Base-by-base conservation (phyloP, 2,113 vertebrate species). In the Tetrao urogallus region DNA sequence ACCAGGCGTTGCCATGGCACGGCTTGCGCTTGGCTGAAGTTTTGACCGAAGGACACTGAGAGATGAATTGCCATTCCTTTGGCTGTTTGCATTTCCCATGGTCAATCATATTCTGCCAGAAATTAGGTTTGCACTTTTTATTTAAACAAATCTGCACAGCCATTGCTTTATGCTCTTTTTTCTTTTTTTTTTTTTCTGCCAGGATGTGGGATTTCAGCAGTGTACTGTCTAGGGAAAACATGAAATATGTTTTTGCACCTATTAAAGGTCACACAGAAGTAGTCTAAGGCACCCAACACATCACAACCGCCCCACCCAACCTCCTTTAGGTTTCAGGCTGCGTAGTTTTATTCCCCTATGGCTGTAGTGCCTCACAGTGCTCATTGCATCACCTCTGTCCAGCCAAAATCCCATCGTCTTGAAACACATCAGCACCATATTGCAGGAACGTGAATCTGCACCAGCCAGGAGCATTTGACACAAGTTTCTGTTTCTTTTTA, bases 221-320 rank as follows among this genome's bases (percentile, higher is more conserved):
- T 28, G 47, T 58, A 82, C 30, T 54, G 30, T 48, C 81, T 76
- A 82, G 58, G 83, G 58, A 92, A 86, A 79, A 90, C 93, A 94
- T 87, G 78, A 87, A 92, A 69, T 56, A 72, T 1, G 7, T 89
- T 89, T 92, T 92, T 58, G 57, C 10, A 92, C 54, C 63, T 1
- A 1, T n/a, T 93, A 92, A 95, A 94, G 70, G 90, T 93, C 86
- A 90, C 4, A 52, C 13, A 69, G 36, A 76, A 88, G n/a, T 63
- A 25, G 85, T 89, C 57, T 79, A 61, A 0, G 2, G 61, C 63
- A 88, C 43, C 34, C 58, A 88, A 36, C 17, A 47, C 4, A 3
- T 3, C 42, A 30, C 42, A 86, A 56, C 30, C 4, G 25, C 79
- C 70, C 60, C 57, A 87, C 18, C 7, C 25, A 72, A 38, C 19